Evolutionary conservation across 1,140 invertebrate genomes (phyloP).

Genomic region (Halesus radiatus): DNA sequence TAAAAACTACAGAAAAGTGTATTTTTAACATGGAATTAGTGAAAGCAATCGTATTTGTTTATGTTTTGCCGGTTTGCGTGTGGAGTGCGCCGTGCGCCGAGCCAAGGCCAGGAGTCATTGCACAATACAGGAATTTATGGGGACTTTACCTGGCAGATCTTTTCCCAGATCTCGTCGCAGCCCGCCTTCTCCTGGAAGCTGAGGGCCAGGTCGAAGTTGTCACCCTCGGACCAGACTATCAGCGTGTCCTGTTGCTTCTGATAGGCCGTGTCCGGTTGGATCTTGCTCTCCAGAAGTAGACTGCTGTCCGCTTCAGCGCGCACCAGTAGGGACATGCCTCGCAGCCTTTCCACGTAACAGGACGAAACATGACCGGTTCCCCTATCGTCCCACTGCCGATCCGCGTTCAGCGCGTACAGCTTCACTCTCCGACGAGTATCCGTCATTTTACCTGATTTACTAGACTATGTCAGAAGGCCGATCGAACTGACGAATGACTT

Average conservation of each 20-base stretch:
- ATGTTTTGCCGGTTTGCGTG: constrained; percentile 7
- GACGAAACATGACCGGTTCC: constrained; percentile 98
- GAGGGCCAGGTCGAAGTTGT: constrained; percentile 98
- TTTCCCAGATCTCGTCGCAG: constrained; percentile 99
- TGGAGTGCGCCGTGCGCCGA: too few relatives aligned
- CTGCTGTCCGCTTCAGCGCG: constrained; percentile 96
- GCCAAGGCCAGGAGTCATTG: not conserved
- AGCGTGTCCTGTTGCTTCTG: constrained; percentile 99
- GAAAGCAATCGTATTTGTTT: not conserved
- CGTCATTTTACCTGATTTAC: constrained; percentile 75
- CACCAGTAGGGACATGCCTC: constrained; percentile 94
- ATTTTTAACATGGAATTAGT: not conserved
- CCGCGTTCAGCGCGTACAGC: constrained; percentile 96
- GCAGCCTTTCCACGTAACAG: constrained; percentile 93
- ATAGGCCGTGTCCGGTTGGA: constrained; percentile 96
- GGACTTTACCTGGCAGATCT: constrained; percentile 92
- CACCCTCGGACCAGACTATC: constrained; percentile 99
- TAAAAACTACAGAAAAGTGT: too few relatives aligned
- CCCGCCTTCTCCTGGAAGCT: constrained; percentile 99
- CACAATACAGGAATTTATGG: not conserved
- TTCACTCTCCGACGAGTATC: constrained; percentile 95
- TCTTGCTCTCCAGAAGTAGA: constrained; percentile 95
- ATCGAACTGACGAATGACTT: constrained; percentile 44
- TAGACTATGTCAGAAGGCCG: constrained; percentile 38
- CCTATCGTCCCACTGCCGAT: constrained; percentile 98